phyloP scores from a whole-genome alignment of 2,113 vertebrate species.

The Lepisosteus oculatus region DNA sequence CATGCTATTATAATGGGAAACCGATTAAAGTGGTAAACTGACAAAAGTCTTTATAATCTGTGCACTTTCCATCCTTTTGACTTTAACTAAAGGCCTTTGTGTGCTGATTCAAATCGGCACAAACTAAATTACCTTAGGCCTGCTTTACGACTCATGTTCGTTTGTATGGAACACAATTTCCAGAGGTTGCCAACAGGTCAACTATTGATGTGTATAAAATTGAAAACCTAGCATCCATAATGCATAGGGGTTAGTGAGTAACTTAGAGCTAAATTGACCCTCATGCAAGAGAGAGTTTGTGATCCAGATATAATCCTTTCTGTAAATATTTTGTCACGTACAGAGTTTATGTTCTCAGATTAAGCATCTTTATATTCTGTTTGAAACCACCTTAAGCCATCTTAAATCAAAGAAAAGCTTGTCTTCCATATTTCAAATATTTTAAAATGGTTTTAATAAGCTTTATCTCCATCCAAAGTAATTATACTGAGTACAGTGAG shows the following conservation, averaged over 20 bases:
- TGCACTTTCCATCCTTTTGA: conserved; percentile 1
- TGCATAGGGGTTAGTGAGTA: conserved; percentile 12
- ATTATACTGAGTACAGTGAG: no score
- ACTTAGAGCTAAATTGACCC: conserved; percentile 21
- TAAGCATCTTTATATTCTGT: background rate
- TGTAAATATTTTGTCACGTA: conserved; percentile 16
- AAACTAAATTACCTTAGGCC: conserved; percentile 5
- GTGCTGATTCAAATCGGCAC: conserved; percentile 4
- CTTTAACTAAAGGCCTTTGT: conserved; percentile 2
- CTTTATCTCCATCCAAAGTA: no score
- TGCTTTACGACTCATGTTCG: background rate
- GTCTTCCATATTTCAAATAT: no score
- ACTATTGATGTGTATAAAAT: conserved; percentile 23
- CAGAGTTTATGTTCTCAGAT: conserved; percentile 2
- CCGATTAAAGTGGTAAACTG: background rate
- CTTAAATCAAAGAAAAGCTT: no score
- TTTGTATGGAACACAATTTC: conserved; percentile 10
- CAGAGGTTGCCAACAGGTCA: conserved; percentile 13
- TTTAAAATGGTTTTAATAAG: no score
- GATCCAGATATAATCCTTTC: conserved; percentile 15
- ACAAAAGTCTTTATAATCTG: background rate
- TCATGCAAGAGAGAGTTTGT: conserved; percentile 1
- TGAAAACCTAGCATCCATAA: conserved; percentile 19
- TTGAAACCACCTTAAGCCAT: background rate
- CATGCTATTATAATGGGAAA: background rate